Conservation (phyloP, 92 coral and sea anemone genomes). For the Porites rus region DNA sequence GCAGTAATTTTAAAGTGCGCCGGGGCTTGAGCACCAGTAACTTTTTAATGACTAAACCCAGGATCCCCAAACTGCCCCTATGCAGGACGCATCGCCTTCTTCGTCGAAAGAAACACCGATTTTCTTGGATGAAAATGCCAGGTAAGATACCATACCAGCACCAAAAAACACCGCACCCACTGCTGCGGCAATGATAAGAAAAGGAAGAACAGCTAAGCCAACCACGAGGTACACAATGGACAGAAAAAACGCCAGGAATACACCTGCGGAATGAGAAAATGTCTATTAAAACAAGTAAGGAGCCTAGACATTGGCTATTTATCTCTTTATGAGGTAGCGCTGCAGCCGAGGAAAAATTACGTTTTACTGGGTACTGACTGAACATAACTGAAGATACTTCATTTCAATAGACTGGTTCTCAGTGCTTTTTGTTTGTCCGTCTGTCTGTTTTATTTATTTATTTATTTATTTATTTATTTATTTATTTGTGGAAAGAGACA, state of each 20-base stretch:
- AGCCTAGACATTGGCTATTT: not conserved
- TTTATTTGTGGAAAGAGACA: too few relatives aligned
- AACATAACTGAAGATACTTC: too few relatives aligned
- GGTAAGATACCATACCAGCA: constrained; percentile 68
- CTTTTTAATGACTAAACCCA: constrained; percentile 27
- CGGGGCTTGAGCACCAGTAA: not conserved
- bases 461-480: too few relatives aligned
- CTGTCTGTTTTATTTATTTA: too few relatives aligned
- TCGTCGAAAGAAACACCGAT: constrained; percentile 82
- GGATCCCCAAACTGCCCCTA: constrained; percentile 73
- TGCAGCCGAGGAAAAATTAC: too few relatives aligned
- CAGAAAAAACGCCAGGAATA: constrained; percentile 63
- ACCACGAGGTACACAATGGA: constrained; percentile 63
- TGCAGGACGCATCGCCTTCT: constrained; percentile 62
- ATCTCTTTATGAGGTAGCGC: too few relatives aligned
- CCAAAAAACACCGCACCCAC: constrained; percentile 64
- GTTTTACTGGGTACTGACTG: too few relatives aligned
- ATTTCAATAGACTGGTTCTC: too few relatives aligned
- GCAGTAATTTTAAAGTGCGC: too few relatives aligned
- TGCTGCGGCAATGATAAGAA: constrained; percentile 64
- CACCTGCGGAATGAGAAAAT: constrained; percentile 38
- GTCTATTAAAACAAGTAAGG: not conserved
- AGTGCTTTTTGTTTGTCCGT: too few relatives aligned
- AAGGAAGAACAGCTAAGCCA: constrained; percentile 66
- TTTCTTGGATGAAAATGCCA: constrained; percentile 77